A percentile compares a stretch with the other conserved stretches of the same genome.
These are phyloP conservation scores for Pluvialis apricaria DNA, from an alignment of 2,113 vertebrate genomes.

Conservation along the genomic window DNA sequence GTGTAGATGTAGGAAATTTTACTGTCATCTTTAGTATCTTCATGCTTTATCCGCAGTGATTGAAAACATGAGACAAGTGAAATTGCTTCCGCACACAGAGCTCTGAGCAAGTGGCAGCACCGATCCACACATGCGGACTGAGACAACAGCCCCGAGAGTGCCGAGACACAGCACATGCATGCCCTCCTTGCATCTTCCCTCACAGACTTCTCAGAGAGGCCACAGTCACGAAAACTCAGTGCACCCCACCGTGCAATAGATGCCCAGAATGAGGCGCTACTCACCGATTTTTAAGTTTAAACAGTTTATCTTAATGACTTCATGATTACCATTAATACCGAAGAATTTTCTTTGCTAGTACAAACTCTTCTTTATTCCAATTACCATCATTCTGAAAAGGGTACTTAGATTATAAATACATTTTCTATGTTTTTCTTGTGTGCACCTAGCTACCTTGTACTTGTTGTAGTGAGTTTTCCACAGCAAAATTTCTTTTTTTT, in stretches of 20 bases:
- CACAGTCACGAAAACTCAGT: fast-evolving
- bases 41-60: conserved; percentile 50
- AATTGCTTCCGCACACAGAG: conserved; percentile 54
- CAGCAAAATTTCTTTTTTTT: background rate
- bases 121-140: fast-evolving
- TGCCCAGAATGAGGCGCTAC: no score
- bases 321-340: background rate
- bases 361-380: background rate
- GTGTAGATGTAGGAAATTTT: background rate
- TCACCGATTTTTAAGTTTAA: background rate
- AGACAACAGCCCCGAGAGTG: background rate
- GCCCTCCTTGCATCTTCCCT: background rate
- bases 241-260: background rate
- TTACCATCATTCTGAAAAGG: background rate
- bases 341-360: background rate
- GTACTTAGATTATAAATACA: background rate
- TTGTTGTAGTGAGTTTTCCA: background rate
- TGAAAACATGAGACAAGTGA: conserved; percentile 71
- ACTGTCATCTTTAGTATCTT: background rate
- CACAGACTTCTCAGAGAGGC: background rate
- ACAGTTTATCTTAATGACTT: background rate
- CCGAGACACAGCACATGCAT: fast-evolving
- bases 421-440: background rate
- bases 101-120: conserved; percentile 7
- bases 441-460: no score